Base-by-base conservation (phyloP, 2,113 vertebrate genomes). In the Gymnobelideus leadbeateri region DNA sequence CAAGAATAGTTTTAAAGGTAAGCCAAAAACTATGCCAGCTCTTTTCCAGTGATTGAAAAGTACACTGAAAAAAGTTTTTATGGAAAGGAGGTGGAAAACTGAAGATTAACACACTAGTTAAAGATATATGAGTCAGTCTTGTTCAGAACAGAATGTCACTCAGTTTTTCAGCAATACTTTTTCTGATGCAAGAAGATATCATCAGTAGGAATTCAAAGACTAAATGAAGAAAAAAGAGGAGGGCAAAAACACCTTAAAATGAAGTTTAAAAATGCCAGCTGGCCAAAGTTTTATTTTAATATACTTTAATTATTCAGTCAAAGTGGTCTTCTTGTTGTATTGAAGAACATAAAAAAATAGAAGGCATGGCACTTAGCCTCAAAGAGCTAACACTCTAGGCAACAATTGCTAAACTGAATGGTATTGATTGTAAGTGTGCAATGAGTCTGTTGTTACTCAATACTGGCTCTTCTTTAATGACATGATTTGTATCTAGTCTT, bases 1-100 rank as follows among this genome's bases (percentile, higher is more conserved):
- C 96, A 89, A 91, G 61, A 93, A 51, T 51, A 51, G 23, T 47
- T 97, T 93, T 94, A 53, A 89, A 95, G 93, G 91, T 57, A 93
- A 95, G 90, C 4, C 25, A 55, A 90, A 94, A 77, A 43, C 57
- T 92, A 46, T 96, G 89, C 54, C 90, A 89, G 92, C 47, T 95
- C 89, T 2, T 93, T 95, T 84, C 12, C 24, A 46, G 55, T 53
- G 89, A 91, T 94, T 90, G 46, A 96, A 96, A 91, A n/a, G 25
- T 6, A 57, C 1, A 68, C 50, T 92, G 21, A 91, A 61, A 37
- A 89, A 61, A 49, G 55, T 51, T 47, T 95, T 92, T 57, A 90
- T 21, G 4, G 25, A 53, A 94, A 90, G 28, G 12, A 96, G 57
- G 3, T 24, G 4, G 24, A 26, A 25, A 50, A 84, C n/a, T 84